These are phyloP conservation scores for Tupaia tana DNA, from an alignment of 2,113 vertebrate species.

Conservation along the genomic window DNA sequence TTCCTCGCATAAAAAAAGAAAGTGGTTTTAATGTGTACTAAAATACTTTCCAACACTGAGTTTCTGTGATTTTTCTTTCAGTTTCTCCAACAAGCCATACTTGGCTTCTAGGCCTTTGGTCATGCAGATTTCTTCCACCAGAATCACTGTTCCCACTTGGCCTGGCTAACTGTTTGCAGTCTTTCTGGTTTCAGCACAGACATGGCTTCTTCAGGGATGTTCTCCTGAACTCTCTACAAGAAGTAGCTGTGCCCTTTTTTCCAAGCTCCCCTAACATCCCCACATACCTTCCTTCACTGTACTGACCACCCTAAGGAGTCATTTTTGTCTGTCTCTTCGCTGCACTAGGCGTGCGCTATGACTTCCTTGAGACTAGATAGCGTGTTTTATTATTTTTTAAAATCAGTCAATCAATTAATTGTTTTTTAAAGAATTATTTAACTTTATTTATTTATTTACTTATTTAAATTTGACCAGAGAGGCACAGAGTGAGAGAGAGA, in stretches of 20 bases:
- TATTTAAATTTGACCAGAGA: too few relatives aligned
- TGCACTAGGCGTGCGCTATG: neutral
- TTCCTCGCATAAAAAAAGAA: conserved; percentile 4
- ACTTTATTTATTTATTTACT: too few relatives aligned
- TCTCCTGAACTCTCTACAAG: neutral
- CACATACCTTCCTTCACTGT: neutral
- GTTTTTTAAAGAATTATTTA: too few relatives aligned
- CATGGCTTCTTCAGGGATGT: neutral
- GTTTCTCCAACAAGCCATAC: neutral
- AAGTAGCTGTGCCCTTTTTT: neutral
- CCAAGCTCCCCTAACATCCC: neutral
- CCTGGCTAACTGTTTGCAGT: neutral
- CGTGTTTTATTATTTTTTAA: neutral
- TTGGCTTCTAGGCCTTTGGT: neutral
- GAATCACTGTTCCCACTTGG: neutral
- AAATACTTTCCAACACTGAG: neutral
- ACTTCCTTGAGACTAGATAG: neutral
- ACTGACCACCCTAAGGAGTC: neutral
- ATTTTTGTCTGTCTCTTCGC: neutral
- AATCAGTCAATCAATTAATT: too few relatives aligned
- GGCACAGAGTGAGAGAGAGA: too few relatives aligned
- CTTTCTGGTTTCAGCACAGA: neutral
- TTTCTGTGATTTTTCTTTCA: neutral
- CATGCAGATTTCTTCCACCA: neutral
- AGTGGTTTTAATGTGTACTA: neutral